phyloP scores from a whole-genome alignment of 2,113 vertebrate genomes.

The Cisticola juncidis region DNA sequence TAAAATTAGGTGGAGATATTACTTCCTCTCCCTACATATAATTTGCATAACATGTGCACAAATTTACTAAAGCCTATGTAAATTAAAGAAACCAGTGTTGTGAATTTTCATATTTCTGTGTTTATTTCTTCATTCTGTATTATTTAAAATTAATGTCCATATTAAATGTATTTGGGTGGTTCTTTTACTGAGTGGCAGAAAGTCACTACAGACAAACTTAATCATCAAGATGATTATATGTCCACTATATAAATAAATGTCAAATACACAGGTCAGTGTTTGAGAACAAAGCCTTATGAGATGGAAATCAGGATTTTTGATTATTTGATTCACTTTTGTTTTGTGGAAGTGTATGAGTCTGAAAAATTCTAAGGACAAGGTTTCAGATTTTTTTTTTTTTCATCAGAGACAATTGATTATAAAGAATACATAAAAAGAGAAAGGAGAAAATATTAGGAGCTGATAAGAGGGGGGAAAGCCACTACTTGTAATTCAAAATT shows the following conservation, averaged over 20 bases:
- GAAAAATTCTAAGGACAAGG: background rate
- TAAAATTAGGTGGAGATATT: background rate
- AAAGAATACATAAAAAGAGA: background rate
- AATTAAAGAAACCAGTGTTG: background rate
- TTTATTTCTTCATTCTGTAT: background rate
- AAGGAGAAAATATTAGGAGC: background rate
- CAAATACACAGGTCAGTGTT: background rate
- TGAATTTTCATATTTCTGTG: background rate
- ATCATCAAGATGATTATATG: background rate
- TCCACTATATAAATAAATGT: background rate
- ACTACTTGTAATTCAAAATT: background rate
- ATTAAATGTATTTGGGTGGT: accelerated
- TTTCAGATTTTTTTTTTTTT: background rate
- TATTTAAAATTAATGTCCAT: background rate
- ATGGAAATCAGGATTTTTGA: background rate
- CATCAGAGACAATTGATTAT: background rate
- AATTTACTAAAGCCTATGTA: background rate
- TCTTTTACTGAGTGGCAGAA: background rate
- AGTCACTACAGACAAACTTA: background rate
- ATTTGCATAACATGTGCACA: background rate
- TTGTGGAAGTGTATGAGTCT: background rate
- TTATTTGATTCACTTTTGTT: background rate
- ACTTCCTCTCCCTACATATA: background rate
- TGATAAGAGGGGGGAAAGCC: background rate
- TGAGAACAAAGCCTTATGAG: background rate